Base-by-base conservation (phyloP, 92 coral and sea anemone genomes). In the Bergia puertoricense region DNA sequence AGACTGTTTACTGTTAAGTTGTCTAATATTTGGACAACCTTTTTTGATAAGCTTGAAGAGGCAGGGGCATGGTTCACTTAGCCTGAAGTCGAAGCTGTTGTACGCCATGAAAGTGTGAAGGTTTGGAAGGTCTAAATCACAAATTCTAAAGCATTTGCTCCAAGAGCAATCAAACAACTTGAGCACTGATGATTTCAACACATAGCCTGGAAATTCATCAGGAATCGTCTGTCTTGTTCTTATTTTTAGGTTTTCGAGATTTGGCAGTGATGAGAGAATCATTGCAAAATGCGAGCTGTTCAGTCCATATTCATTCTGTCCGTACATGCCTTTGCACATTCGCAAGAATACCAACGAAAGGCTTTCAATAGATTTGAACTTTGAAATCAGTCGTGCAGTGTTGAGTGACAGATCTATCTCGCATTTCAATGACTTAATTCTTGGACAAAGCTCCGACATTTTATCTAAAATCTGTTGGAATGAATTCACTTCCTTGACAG, bases 1-100 rank as follows among this genome's bases (percentile, higher is more conserved):
- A 30, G 92, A 92, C n/a, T 86, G 85, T 42, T 79, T 81, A 42
- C 44, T 44, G 76, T 94, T 94, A 2, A 94, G 89, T 51, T 81
- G 88, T 56, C 50, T 81, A 66, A 94, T 81, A 11, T 51, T 74
- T 0, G 96, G 96, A 46, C 96, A 94, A 0, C 96, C 96, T 36
- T 82, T 77, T 23, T 80, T 79, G 39, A 92, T 86, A 57, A 92
- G 42, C 6, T 86, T 88, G 78, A 90, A 94, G 69, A 94, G 81
- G 73, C 96, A 94, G 18, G 89, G 86, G 59, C 87, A 84, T 0
- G 87, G 87, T 16, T 71, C 77, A 74, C 81, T 43, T 57, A 18
- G 72, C 54, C 69, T 88, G 38, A 87, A 82, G 56, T 88, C 90
- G 7, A 74, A 65, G 20, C 59, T 79, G 57, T 45, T 85, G 37